A percentile compares a stretch with the other conserved stretches of the same genome.
These are phyloP conservation scores for Aptenodytes forsteri DNA, from an alignment of 2,113 vertebrate genomes.

Conservation along the genomic window DNA sequence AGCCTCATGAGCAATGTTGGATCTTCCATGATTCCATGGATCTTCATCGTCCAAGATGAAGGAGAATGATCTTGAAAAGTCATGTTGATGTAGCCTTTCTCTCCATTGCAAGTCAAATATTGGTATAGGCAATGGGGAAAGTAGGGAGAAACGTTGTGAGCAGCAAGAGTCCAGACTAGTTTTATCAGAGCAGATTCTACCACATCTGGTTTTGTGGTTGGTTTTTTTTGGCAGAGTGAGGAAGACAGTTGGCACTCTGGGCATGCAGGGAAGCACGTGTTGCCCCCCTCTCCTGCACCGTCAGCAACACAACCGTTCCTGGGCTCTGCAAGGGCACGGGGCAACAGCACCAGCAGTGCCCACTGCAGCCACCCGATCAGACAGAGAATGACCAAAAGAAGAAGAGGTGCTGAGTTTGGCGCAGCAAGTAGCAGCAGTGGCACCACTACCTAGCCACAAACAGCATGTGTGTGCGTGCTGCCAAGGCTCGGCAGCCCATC, in stretches of 20 bases:
- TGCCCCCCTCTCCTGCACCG: fast-evolving
- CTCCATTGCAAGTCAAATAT: fast-evolving
- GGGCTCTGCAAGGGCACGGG: fast-evolving
- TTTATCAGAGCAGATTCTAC: neutral
- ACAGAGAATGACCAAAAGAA: neutral
- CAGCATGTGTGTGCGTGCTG: fast-evolving
- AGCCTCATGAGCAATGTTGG: neutral
- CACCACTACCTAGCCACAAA: neutral
- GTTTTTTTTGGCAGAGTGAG: neutral
- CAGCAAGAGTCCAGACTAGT: neutral
- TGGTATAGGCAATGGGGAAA: neutral
- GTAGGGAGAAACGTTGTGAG: fast-evolving
- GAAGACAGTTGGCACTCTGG: neutral
- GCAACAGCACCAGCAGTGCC: neutral
- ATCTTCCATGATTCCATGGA: neutral
- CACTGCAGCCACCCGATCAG: fast-evolving
- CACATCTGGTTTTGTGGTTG: neutral
- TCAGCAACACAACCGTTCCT: fast-evolving
- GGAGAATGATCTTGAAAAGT: neutral
- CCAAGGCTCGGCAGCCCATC: neutral
- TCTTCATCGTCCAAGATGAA: neutral
- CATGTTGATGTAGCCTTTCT: neutral
- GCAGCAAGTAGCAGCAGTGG: neutral
- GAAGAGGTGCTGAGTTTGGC: neutral
- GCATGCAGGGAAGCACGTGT: fast-evolving